A percentile compares a stretch with the other conserved stretches of the same genome.
Evolutionary conservation across 2,888 invertebrate species (phyloP).

Genomic region (Ochlodes sylvanus): DNA sequence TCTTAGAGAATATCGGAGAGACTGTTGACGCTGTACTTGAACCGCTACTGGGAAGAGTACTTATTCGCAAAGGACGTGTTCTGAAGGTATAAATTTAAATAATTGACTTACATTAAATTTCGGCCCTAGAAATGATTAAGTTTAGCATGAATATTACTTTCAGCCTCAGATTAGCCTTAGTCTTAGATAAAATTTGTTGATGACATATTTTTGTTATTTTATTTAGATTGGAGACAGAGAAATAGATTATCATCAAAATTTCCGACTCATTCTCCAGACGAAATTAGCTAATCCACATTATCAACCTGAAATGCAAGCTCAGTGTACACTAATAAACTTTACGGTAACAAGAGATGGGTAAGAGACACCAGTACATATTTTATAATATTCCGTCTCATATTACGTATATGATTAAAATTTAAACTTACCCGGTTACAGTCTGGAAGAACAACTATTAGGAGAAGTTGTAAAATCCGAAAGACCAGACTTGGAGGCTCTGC

Average conservation of each 20-base stretch:
- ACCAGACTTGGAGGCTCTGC: conserved; percentile 94
- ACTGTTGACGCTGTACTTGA: conserved; percentile 95
- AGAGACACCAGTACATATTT: conserved; percentile 37
- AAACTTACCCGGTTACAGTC: conserved; percentile 57
- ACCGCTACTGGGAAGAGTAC: conserved; percentile 93
- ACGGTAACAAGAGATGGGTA: conserved; percentile 96
- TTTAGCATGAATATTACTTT: no score
- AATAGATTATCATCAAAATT: conserved; percentile 93
- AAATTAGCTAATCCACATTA: conserved; percentile 98
- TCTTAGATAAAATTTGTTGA: no score
- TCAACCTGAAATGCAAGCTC: conserved; percentile 98
- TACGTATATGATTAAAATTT: no score
- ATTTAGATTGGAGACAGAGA: conserved; percentile 96
- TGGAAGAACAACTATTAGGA: conserved; percentile 96
- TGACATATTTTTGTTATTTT: conserved; percentile 56
- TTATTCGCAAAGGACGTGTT: conserved; percentile 94
- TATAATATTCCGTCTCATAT: no score
- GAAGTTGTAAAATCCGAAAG: conserved; percentile 97
- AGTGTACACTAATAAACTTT: conserved; percentile 97
- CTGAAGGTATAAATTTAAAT: conserved; percentile 74
- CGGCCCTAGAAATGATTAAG: no score
- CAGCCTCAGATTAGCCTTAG: no score
- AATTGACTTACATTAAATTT: background rate
- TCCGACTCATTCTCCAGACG: conserved; percentile 94
- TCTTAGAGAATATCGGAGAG: conserved; percentile 96